phyloP scores from a whole-genome alignment of 2,797 vertebrate genomes.

The Silurus lanzhouensis region DNA sequence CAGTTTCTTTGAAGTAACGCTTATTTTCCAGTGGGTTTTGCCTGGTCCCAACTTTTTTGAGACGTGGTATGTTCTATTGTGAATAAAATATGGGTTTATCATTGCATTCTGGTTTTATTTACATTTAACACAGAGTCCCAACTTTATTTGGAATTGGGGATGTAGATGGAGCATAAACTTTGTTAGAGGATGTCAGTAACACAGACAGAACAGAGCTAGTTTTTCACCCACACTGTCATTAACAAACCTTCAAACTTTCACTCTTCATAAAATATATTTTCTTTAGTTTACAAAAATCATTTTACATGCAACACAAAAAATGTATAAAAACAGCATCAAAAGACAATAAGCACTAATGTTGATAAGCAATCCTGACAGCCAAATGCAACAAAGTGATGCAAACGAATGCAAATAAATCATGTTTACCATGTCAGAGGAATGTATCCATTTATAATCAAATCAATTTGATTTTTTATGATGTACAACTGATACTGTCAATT shows the following conservation, averaged over 20 bases:
- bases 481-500: slow-evolving; percentile 41
- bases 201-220: neutral
- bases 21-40: too few species aligned
- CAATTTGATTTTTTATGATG: slow-evolving; percentile 64
- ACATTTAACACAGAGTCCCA: too few species aligned
- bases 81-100: too few species aligned
- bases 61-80: too few species aligned
- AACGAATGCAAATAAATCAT: slow-evolving; percentile 69
- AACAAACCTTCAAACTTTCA: slow-evolving; percentile 20
- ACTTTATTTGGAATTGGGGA: too few species aligned
- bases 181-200: too few species aligned
- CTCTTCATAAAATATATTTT: slow-evolving; percentile 76
- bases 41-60: too few species aligned
- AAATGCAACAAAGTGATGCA: slow-evolving; percentile 67
- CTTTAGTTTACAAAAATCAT: slow-evolving; percentile 73
- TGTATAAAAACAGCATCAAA: slow-evolving; percentile 69
- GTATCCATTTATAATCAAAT: slow-evolving; percentile 59
- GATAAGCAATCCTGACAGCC: slow-evolving; percentile 59
- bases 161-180: too few species aligned
- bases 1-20: too few species aligned
- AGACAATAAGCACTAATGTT: slow-evolving; percentile 66
- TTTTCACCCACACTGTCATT: neutral
- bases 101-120: too few species aligned
- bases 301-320: slow-evolving; percentile 75
- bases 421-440: slow-evolving; percentile 53